Evolutionary conservation across 2,888 invertebrate species (phyloP), one percentile per base, ranked within the genome.

Genomic region (Pristionchus maxplancki): DNA sequence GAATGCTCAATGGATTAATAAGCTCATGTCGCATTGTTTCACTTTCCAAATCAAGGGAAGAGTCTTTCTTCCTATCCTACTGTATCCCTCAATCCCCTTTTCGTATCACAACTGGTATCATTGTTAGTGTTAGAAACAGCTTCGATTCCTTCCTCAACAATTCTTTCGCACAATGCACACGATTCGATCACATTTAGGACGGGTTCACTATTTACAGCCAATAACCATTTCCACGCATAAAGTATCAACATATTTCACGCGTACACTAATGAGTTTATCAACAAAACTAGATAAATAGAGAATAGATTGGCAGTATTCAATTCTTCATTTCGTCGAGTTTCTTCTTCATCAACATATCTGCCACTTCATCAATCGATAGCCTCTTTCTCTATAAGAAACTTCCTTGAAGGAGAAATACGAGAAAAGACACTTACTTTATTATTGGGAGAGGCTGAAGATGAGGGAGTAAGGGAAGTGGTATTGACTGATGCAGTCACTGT

Each of bases 351-450:
- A 71, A 37, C 20, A 4, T 8, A 24, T 37, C 20, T 15, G 78
- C 78, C 9, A 78, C 48, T 28, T 78, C 78, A 48, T 78, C 78
- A 48, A 78, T 78, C n/a, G 78, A 78, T 40, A 48, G 44, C n/a
- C 78, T n/a, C 4, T 48, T 24, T 78, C 44, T 78, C 78, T 78
- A 48, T 5, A 78, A 44, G 9, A n/a, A 15, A 31, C 0, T 20
- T 11, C 15, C 31, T 31, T n/a, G 11, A 53, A 53, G 3, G 53
- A n/a, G n/a, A 9, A 5, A n/a, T 24, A 9, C 9, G 24, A 24
- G 20, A 58, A n/a, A 5, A 58, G 24, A 58, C 24, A 58, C 71
- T 4, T 37, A 71, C 71, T 37, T 34, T 71, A 34, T 71, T 71
- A 24, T 13, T 67, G 15, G 67, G n/a, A 71, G 71, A 37, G 8